Evolutionary conservation across 1,140 invertebrate genomes (phyloP).

Genomic region (Bombus balteatus): DNA sequence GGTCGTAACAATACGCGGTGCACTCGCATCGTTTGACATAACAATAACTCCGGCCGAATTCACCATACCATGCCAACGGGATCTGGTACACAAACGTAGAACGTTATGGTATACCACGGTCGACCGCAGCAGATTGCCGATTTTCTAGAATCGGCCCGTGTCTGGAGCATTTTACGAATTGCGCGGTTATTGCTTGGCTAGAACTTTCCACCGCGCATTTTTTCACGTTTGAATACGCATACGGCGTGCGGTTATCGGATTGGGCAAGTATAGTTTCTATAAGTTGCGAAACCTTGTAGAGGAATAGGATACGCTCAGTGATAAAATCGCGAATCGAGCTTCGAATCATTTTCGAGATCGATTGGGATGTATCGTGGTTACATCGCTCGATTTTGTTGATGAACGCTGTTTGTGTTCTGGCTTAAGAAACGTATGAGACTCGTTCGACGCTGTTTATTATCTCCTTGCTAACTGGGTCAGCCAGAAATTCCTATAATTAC

Average conservation of each 20-base stretch:
- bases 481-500: too few species aligned
- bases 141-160: neutral
- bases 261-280: too few species aligned
- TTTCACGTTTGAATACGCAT: constrained; percentile 9
- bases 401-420: too few species aligned
- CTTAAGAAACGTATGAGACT: neutral
- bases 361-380: neutral
- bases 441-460: neutral
- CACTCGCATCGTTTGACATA: constrained; percentile 21
- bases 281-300: neutral
- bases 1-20: neutral
- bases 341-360: neutral
- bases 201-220: neutral
- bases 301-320: too few species aligned
- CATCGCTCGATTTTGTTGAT: neutral
- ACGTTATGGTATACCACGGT: constrained; percentile 12
- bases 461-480: too few species aligned
- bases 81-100: constrained; percentile 8
- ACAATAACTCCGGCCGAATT: constrained; percentile 34
- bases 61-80: neutral
- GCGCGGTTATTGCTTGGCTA: neutral
- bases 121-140: constrained; percentile 21
- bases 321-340: neutral
- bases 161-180: constrained; percentile 3
- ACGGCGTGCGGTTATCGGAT: neutral